Percentiles rank a stretch among this genome's conserved stretches.
phyloP scores from a whole-genome alignment of 2,888 invertebrate species.

The Heliconius ismenius region DNA sequence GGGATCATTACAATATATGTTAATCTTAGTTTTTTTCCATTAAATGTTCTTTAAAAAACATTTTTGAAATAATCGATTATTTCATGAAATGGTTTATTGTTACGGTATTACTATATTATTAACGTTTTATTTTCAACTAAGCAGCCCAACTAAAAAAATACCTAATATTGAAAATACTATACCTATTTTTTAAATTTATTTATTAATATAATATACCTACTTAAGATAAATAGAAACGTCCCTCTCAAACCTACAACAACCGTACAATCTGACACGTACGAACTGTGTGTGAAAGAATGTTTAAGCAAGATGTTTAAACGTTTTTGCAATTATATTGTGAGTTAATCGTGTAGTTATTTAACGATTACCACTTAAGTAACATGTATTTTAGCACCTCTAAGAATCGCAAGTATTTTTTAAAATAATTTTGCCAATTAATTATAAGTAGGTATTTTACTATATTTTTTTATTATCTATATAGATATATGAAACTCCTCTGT shows the following conservation, averaged over 20 bases:
- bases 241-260: background rate
- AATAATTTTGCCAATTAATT: background rate
- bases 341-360: slow-evolving; percentile 12
- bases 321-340: slow-evolving; percentile 10
- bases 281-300: background rate
- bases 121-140: too few species aligned
- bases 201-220: background rate
- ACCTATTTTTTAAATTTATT: background rate
- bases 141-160: too few species aligned
- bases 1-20: too few species aligned
- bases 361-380: slow-evolving; percentile 6
- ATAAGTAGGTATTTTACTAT: too few species aligned
- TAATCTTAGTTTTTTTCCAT: too few species aligned
- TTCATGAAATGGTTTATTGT: too few species aligned
- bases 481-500: background rate
- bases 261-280: background rate
- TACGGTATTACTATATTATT: too few species aligned
- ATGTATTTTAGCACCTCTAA: slow-evolving; percentile 5
- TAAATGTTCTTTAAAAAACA: too few species aligned
- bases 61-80: too few species aligned
- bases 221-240: background rate
- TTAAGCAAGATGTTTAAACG: background rate
- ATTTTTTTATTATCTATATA: too few species aligned
- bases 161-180: too few species aligned
- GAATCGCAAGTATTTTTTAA: background rate